Evolutionary conservation across 2,888 invertebrate species (phyloP), one percentile per base, ranked within the genome.

Genomic region (Euzophera pinguis): DNA sequence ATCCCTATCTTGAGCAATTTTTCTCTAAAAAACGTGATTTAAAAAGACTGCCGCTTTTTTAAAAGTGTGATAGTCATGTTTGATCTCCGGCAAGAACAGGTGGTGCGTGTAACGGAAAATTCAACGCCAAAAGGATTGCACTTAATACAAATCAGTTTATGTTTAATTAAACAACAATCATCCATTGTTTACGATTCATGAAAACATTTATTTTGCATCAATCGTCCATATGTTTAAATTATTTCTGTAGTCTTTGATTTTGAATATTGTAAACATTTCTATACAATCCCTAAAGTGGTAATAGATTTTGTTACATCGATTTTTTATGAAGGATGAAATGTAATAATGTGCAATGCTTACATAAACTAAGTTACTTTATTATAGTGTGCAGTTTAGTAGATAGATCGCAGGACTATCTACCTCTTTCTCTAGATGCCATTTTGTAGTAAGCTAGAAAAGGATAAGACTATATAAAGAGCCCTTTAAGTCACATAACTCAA

Each of bases 1-100:
- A 84, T 84, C 77, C 79, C 81, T 84, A 86, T 84, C 79, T 78
- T 61, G 63, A 71, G 67, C 71, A 73, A 65, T 78, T 84, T 78
- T 75, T 81, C 76, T 66, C 67, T 75, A 75, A 76, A 81, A 79
- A 82, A 78, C 72, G 75, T 78, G 79, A 82, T 83, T 84, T 81
- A 75, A 82, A 81, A 75, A 73, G 65, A 60, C 73, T 73, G 66
- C 59, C 64, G 48, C 51, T 64, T 58, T 59, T 22, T 68, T 65
- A 58, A 60, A 63, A 61, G 61, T 54, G 55, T 61, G 57, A 68
- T 64, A 63, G 65, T 67, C 58, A 60, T 62, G 55, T 52, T 59
- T 62, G 66, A 62, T 65, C 52, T 54, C 63, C 62, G 58, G 52
- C 55, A 53, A 34, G 32, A 50, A 69, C 77, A 78, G 75, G 74